Percentiles rank a stretch among this genome's conserved stretches.
These are phyloP conservation scores for Arizona elegans DNA, from an alignment of 2,113 vertebrate genomes.

Conservation along the genomic window DNA sequence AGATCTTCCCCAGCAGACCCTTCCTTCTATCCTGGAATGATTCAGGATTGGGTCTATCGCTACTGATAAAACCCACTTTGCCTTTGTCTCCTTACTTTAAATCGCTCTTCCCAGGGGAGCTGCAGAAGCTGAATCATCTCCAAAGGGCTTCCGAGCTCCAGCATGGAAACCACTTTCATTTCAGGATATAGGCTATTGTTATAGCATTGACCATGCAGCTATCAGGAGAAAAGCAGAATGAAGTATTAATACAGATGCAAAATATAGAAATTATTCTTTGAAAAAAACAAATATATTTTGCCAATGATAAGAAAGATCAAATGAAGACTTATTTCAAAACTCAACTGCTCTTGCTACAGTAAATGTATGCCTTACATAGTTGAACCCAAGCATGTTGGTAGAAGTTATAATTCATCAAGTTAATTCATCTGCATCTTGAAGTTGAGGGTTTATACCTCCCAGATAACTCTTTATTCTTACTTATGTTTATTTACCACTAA, in stretches of 20 bases:
- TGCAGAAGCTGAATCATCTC: slow-evolving; percentile 94
- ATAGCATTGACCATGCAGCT: slow-evolving; percentile 85
- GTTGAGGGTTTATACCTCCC: neutral
- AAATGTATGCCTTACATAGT: neutral
- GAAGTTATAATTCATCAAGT: neutral
- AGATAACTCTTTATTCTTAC: neutral
- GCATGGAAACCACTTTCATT: slow-evolving; percentile 75
- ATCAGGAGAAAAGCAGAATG: slow-evolving; percentile 11
- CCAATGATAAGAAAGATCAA: neutral
- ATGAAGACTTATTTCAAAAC: neutral
- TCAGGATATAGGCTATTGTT: slow-evolving; percentile 57
- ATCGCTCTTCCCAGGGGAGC: slow-evolving; percentile 92
- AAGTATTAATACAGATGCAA: neutral
- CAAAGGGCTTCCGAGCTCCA: slow-evolving; percentile 85
- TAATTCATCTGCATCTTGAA: neutral
- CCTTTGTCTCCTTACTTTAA: slow-evolving; percentile 78
- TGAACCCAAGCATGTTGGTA: neutral
- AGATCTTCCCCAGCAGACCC: neutral
- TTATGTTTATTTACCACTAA: neutral
- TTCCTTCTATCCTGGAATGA: slow-evolving; percentile 2
- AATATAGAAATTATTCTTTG: neutral
- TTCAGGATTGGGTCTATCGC: slow-evolving; percentile 38
- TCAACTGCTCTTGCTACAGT: neutral
- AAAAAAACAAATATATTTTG: neutral
- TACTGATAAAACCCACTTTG: slow-evolving; percentile 42